Base-by-base conservation (phyloP, 2,113 vertebrate species). In the Dromas ardeola region DNA sequence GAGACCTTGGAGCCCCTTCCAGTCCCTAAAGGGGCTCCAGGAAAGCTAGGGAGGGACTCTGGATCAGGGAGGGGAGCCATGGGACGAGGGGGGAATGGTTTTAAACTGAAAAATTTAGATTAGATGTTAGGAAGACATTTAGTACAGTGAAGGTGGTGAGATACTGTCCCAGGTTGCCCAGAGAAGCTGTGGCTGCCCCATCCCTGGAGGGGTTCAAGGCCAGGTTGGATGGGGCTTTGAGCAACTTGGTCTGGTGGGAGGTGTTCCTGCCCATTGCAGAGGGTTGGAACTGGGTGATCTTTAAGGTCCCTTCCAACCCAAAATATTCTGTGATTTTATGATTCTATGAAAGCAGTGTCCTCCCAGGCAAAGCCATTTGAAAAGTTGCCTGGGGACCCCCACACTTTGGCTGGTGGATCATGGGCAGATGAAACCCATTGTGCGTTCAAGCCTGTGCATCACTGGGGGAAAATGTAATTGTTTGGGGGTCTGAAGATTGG, bases 341-440 rank as follows among this genome's bases (percentile, higher is more conserved):
- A 36, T 61, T 25, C 58, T 61, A 25, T 61, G 63, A 52, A 59
- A 73, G 40, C 26, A 10, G 34, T 0, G 14, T 40, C 38, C 42
- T 72, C 47, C 67, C 45, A 63, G 23, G 15, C 0, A 69, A 65
- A 70, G 4, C 13, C 43, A 6, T 42, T 32, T 45, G 43, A 59
- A 84, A 80, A 29, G 14, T 20, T 55, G 29, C 25, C 49, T 29
- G 38, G 36, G 61, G 16, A 63, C 5, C 19, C 10, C 9, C 43
- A 11, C 0, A 3, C 19, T 90, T 59, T 29, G 16, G 11, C 30
- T 26, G 36, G 47, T 15, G 36, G 20, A 49, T 17, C 1, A 2
- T 29, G 27, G 27, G n/a, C 5, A 38, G 4, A 3, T 20, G 43
- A 81, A 63, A 77, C 5, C 0, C 0, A 0, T 14, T 30, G 7